phyloP scores from a whole-genome alignment of 2,113 vertebrate species.

The Periophthalmodon schlosseri region DNA sequence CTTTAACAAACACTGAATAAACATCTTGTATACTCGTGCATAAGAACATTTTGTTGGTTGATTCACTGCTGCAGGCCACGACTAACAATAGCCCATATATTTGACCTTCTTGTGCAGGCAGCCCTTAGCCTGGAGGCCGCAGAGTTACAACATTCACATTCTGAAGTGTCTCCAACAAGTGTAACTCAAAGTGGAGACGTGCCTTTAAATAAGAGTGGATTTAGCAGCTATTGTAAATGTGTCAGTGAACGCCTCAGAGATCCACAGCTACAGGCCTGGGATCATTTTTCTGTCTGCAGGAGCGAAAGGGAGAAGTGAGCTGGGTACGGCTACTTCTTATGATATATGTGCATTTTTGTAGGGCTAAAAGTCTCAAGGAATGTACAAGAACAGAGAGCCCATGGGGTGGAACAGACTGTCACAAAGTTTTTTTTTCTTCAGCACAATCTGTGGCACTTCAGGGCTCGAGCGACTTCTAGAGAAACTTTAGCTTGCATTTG shows the following conservation, averaged over 20 bases:
- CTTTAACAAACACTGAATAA: background rate
- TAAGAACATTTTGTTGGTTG: background rate
- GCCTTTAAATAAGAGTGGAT: slow-evolving; percentile 57
- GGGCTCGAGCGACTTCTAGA: background rate
- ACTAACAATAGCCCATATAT: slow-evolving; percentile 10
- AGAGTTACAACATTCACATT: slow-evolving; percentile 34
- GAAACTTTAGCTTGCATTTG: slow-evolving; percentile 8
- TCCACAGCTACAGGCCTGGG: slow-evolving; percentile 33
- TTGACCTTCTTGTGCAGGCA: slow-evolving; percentile 15
- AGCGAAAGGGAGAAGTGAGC: slow-evolving; percentile 28
- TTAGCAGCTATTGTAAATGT: slow-evolving; percentile 61
- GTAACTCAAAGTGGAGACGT: slow-evolving; percentile 35
- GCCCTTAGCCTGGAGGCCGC: slow-evolving; percentile 14
- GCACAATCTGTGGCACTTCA: slow-evolving; percentile 9
- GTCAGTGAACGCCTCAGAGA: slow-evolving; percentile 64
- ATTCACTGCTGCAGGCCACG: background rate
- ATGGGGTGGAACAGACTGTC: slow-evolving; percentile 40
- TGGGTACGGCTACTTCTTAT: slow-evolving; percentile 33
- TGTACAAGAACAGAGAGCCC: slow-evolving; percentile 34
- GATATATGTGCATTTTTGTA: slow-evolving; percentile 67
- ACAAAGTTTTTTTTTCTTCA: slow-evolving; percentile 14
- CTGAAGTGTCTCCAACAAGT: slow-evolving; percentile 22
- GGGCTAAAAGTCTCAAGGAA: slow-evolving; percentile 41
- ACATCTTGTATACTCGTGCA: background rate
- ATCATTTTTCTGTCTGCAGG: slow-evolving; percentile 59